Evolutionary conservation across 2,113 vertebrate species (phyloP), one percentile per base, ranked within the genome.

Genomic region (Channa argus): DNA sequence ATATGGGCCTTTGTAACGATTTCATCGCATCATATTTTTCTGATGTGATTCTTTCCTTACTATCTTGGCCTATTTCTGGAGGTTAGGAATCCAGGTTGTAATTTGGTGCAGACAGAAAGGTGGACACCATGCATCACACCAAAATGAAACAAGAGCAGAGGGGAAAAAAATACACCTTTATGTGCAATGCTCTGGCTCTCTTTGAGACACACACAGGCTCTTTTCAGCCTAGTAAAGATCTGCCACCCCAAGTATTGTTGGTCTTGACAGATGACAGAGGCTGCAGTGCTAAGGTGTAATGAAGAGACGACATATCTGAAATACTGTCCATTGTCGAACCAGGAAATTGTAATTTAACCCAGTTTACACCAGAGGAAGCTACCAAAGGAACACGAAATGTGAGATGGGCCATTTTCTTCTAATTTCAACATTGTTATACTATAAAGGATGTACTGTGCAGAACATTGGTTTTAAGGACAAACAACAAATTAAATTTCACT

Each of bases 161-260:
- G 13, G 13, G 36, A 41, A 49, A 64, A 44, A 51, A 0, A 8
- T 34, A 53, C 63, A 61, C 33, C 15, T 37, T 8, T 41, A 41
- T 41, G 39, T 41, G 39, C 39, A 41, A 41, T 41, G 39, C 39
- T 41, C 39, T 2, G 39, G 39, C 6, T 41, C 39, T 5, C 4
- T 41, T 41, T 41, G 4, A 5, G 39, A 5, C 6, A 59, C 55
- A 62, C 64, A 49, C 50, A 11, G 34, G 37, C 43, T 77, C 58
- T 37, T 62, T 63, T 69, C 58, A 55, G 38, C 33, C n/a, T 9
- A 15, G 33, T 50, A 46, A 63, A 39, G 41, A 63, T 46, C 70
- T 36, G 46, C 37, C 45, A 24, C 24, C 38, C 52, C 60, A 78
- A 64, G 75, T 34, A 78, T 52, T 53, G 53, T 65, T 59, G 61